These are phyloP conservation scores for Petrophora chlorosata DNA, from an alignment of 2,888 invertebrate species.

Conservation along the genomic window DNA sequence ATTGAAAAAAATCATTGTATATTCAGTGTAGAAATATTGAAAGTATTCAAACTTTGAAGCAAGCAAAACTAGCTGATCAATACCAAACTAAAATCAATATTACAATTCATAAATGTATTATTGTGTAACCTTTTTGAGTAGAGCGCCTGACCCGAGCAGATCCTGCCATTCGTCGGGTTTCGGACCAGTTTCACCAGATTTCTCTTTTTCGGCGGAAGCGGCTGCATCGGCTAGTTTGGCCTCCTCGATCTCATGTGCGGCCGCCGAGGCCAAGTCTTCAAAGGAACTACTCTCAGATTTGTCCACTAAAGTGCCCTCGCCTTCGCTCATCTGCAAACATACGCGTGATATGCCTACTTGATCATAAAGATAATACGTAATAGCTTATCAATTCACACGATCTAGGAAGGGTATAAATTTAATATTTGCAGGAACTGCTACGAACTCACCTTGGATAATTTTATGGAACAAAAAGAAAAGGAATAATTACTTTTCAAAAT, in stretches of 20 bases:
- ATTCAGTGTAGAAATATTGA: too few relatives aligned
- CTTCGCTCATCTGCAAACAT: conserved; percentile 76
- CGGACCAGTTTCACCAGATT: conserved; percentile 45
- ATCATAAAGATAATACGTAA: conserved; percentile 54
- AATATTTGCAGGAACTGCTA: neutral
- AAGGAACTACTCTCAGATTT: conserved; percentile 87
- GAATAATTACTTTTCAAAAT: conserved; percentile 36
- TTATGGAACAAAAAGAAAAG: conserved; percentile 32
- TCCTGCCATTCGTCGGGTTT: conserved; percentile 87
- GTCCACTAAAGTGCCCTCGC: conserved; percentile 74
- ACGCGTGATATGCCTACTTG: conserved; percentile 50
- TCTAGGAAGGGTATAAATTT: too few relatives aligned
- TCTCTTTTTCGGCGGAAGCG: conserved; percentile 58
- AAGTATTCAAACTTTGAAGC: too few relatives aligned
- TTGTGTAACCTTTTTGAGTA: conserved; percentile 82
- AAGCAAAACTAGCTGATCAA: too few relatives aligned
- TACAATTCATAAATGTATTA: too few relatives aligned
- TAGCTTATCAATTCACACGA: conserved; percentile 43
- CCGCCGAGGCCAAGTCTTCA: conserved; percentile 84
- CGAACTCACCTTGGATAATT: conserved; percentile 44
- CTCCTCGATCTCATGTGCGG: conserved; percentile 82
- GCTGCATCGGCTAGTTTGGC: conserved; percentile 73
- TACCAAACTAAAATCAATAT: too few relatives aligned
- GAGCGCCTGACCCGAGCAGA: conserved; percentile 90
- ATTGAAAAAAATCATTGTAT: too few relatives aligned